phyloP scores from a whole-genome alignment of 2,113 vertebrate genomes.

The Platichthys stellatus region DNA sequence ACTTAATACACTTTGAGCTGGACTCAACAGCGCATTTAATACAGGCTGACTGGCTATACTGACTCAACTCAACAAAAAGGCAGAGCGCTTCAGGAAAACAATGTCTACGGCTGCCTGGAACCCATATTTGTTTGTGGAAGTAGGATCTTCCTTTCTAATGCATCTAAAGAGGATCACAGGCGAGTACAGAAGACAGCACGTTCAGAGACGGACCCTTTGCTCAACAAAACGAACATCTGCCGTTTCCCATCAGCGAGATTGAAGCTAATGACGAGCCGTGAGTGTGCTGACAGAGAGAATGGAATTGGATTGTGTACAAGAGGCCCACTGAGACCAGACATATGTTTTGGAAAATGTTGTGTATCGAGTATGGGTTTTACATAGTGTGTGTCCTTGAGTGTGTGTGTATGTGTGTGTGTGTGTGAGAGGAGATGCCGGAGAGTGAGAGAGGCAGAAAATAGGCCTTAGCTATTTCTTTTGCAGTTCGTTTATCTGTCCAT shows the following conservation, averaged over 20 bases:
- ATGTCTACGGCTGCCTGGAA: neutral
- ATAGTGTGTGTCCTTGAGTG: constrained; percentile 9
- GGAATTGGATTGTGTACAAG: constrained; percentile 74
- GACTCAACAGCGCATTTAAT: neutral
- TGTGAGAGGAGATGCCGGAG: constrained; percentile 5
- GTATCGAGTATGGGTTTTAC: constrained; percentile 40
- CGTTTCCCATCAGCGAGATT: constrained; percentile 78
- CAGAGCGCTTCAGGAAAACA: neutral
- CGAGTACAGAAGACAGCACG: constrained; percentile 54
- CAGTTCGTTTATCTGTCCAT: constrained; percentile 30
- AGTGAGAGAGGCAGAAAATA: constrained; percentile 22
- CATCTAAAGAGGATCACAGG: constrained; percentile 58
- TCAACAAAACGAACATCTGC: constrained; percentile 81
- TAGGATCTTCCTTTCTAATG: constrained; percentile 31
- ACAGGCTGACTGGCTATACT: constrained; percentile 1
- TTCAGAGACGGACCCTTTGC: constrained; percentile 61
- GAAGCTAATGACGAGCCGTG: constrained; percentile 77
- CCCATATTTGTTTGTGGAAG: constrained; percentile 53
- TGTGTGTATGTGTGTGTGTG: constrained; percentile 24
- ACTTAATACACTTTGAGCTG: constrained; percentile 19
- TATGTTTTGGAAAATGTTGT: constrained; percentile 71
- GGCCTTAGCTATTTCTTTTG: constrained; percentile 29
- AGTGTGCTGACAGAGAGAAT: constrained; percentile 76
- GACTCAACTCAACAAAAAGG: constrained; percentile 3
- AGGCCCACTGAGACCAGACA: constrained; percentile 72